A percentile compares a stretch with the other conserved stretches of the same genome.
These are phyloP conservation scores for Galeopterus variegatus DNA, from an alignment of 2,113 vertebrate genomes.

Conservation along the genomic window DNA sequence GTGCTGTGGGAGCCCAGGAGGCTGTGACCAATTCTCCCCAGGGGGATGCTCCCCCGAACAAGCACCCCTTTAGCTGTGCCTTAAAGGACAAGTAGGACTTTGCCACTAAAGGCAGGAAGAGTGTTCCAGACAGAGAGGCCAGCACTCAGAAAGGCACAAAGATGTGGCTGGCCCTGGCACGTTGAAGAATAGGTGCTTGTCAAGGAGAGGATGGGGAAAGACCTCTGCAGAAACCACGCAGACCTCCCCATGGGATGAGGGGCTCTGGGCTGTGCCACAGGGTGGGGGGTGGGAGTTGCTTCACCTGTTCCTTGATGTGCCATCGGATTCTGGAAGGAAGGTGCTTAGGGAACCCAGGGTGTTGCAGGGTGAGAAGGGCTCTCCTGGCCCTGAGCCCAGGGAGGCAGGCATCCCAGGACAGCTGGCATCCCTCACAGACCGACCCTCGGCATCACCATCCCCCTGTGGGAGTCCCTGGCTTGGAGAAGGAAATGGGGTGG, in stretches of 20 bases:
- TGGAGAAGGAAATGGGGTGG: neutral
- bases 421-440: neutral
- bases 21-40: neutral
- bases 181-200: neutral
- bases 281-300: neutral
- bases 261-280: neutral
- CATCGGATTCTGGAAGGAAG: neutral
- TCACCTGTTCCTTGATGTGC: accelerated
- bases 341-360: neutral
- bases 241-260: accelerated
- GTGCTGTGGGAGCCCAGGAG: neutral
- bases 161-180: neutral
- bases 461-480: neutral
- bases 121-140: accelerated
- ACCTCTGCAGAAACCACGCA: neutral
- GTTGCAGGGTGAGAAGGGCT: neutral
- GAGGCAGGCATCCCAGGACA: neutral
- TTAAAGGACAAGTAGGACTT: neutral
- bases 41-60: neutral
- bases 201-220: neutral
- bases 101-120: neutral
- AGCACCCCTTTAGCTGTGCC: neutral
- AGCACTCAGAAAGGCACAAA: accelerated
- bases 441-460: accelerated
- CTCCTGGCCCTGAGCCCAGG: neutral